A percentile compares a stretch with the other conserved stretches of the same genome.
Evolutionary conservation across 1,140 invertebrate genomes (phyloP).

Genomic region (Penaeus indicus): DNA sequence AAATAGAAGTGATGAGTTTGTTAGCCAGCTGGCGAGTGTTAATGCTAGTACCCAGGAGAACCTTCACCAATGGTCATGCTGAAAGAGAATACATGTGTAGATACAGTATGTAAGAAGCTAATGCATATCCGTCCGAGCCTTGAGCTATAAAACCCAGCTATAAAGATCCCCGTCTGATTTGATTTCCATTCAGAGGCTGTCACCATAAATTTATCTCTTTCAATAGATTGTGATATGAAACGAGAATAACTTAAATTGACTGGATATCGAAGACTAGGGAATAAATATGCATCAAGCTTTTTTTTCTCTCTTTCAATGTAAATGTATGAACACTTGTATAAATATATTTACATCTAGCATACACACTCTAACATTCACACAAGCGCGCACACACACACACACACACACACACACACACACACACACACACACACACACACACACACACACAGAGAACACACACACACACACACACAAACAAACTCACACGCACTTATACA

Average conservation of each 20-base stretch:
- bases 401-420: too few relatives aligned
- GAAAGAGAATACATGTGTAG: neutral
- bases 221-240: slow-evolving; percentile 3
- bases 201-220: slow-evolving; percentile 26
- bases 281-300: too few relatives aligned
- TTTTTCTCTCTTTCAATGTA: neutral
- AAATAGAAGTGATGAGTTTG: slow-evolving; percentile 15
- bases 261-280: too few relatives aligned
- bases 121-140: slow-evolving; percentile 21
- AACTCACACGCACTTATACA: too few relatives aligned
- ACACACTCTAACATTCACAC: neutral
- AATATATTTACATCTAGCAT: neutral
- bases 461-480: too few relatives aligned
- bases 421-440: too few relatives aligned
- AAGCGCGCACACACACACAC: too few relatives aligned
- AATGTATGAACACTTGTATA: neutral
- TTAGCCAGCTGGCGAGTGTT: slow-evolving; percentile 1
- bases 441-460: too few relatives aligned
- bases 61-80: slow-evolving; percentile 30
- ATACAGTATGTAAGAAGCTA: slow-evolving; percentile 13
- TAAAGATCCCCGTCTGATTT: slow-evolving; percentile 6
- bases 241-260: too few relatives aligned
- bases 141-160: neutral
- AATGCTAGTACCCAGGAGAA: neutral
- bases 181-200: slow-evolving; percentile 17